Evolutionary conservation across 2,797 vertebrate species (phyloP), one percentile per base, ranked within the genome.

Genomic region (Oryzias dopingdopingensis): DNA sequence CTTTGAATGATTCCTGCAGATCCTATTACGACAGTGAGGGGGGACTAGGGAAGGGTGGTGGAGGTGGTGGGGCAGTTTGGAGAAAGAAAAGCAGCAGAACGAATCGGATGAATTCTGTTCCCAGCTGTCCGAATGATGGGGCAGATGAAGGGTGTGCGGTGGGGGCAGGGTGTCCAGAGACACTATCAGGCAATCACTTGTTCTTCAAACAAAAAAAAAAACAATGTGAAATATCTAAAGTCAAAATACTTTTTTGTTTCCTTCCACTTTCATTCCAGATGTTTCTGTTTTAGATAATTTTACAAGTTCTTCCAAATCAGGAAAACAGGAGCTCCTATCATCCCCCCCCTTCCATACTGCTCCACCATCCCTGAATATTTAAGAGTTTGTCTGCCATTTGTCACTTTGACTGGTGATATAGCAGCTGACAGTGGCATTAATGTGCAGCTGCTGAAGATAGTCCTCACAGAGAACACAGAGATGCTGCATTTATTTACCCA

Each of bases 1-100:
- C 88, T 94, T 93, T 91, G 93, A 93, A 94, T 95, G 92, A 93
- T 94, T 94, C 93, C 91, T 94, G 91, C 90, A 93, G 92, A 93
- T 93, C 88, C 89, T 93, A 89, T 93, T 96, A 93, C 80, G 86
- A 89, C 86, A 91, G 89, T 77, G 85, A 86, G 86, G 82, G 78
- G 76, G 20, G 81, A 67, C 65, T 76, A 73, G 75, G 72, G 75
- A 72, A 55, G 32, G 32, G 32, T 23, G 79, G 79, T 41, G 79
- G 68, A 76, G 72, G 71, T 74, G 70, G 76, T 54, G 70, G 81
- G 83, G 77, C 74, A 83, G 84, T 81, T 81, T 82, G 75, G 81
- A 86, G 83, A 83, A 80, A 86, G 84, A 88, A 86, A 91, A 91
- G 84, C 90, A 92, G 85, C 89, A 90, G 92, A 94, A 92, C 92